Evolutionary conservation across 2,888 invertebrate genomes (phyloP).

Genomic region (Pristionchus fissidentatus): DNA sequence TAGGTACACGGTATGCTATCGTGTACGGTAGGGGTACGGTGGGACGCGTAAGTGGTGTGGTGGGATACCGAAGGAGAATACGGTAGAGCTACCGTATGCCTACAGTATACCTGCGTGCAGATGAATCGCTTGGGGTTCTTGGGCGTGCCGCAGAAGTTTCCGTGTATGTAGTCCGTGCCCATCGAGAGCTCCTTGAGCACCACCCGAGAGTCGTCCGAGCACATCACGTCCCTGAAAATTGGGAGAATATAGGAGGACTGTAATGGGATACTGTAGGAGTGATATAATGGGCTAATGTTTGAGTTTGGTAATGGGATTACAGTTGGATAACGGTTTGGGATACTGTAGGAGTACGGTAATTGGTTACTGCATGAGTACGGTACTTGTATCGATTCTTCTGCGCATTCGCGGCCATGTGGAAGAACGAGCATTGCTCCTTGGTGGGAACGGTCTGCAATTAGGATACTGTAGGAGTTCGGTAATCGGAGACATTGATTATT

Average conservation of each 20-base stretch:
- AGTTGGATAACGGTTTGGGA: neutral
- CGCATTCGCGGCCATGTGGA: slow-evolving; percentile 16
- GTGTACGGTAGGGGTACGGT: neutral
- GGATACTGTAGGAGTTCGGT: too few relatives aligned
- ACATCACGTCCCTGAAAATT: slow-evolving; percentile 30
- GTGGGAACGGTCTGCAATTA: slow-evolving; percentile 17
- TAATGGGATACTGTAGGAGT: neutral
- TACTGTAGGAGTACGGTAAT: neutral
- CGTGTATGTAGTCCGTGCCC: slow-evolving; percentile 37
- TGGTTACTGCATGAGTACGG: neutral
- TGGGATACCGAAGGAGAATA: neutral
- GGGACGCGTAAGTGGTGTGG: neutral
- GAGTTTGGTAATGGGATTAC: too few relatives aligned
- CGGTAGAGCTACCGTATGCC: neutral
- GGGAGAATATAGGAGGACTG: neutral
- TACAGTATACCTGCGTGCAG: slow-evolving; percentile 24
- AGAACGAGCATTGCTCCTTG: slow-evolving; percentile 2
- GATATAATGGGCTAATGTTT: neutral
- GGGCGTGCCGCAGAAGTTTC: slow-evolving; percentile 38
- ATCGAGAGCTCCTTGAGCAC: slow-evolving; percentile 26
- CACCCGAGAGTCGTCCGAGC: slow-evolving; percentile 34
- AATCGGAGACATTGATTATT: slow-evolving; percentile 29
- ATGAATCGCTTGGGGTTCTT: slow-evolving; percentile 44
- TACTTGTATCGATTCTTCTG: slow-evolving; percentile 46
- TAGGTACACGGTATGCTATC: too few relatives aligned